phyloP scores from a whole-genome alignment of 2,888 invertebrate species.

The Amblyjoppa proteus region DNA sequence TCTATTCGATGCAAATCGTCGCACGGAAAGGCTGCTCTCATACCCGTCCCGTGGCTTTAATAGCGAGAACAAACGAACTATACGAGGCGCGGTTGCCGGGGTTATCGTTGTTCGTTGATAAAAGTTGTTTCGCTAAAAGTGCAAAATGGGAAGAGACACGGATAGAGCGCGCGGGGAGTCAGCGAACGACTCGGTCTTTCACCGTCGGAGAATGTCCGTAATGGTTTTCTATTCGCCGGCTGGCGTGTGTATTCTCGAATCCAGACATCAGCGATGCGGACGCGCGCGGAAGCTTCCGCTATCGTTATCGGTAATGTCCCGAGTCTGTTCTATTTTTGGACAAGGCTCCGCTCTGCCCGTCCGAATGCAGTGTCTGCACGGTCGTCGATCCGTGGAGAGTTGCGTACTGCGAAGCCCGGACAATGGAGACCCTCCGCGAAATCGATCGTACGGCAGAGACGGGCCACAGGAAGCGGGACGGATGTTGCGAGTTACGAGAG shows the following conservation, averaged over 20 bases:
- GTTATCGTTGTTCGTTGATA: neutral
- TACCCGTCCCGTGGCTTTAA: slow-evolving; percentile 16
- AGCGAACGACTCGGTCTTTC: neutral
- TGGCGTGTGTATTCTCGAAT: neutral
- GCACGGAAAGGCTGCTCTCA: slow-evolving; percentile 1
- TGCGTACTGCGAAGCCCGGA: slow-evolving; percentile 15
- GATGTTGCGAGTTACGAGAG: neutral
- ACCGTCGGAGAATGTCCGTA: neutral
- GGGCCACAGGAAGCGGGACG: neutral
- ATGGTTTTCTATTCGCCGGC: neutral
- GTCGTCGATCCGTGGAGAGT: slow-evolving; percentile 29
- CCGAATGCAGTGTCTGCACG: slow-evolving; percentile 17
- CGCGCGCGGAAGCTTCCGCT: slow-evolving; percentile 1
- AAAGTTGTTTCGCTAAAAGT: slow-evolving; percentile 1
- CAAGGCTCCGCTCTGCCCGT: neutral
- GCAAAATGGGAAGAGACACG: neutral
- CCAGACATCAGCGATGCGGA: neutral
- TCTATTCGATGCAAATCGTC: slow-evolving; percentile 45
- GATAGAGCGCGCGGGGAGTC: too few relatives aligned
- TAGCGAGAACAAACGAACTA: slow-evolving; percentile 41
- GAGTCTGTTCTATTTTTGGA: slow-evolving; percentile 38
- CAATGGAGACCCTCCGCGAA: slow-evolving; percentile 29
- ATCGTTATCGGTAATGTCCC: slow-evolving; percentile 32
- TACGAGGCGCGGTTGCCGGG: neutral
- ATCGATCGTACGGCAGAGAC: slow-evolving; percentile 16